Evolutionary conservation across 2,888 invertebrate species (phyloP), one percentile per base, ranked within the genome.

Genomic region (Elysia crispata): DNA sequence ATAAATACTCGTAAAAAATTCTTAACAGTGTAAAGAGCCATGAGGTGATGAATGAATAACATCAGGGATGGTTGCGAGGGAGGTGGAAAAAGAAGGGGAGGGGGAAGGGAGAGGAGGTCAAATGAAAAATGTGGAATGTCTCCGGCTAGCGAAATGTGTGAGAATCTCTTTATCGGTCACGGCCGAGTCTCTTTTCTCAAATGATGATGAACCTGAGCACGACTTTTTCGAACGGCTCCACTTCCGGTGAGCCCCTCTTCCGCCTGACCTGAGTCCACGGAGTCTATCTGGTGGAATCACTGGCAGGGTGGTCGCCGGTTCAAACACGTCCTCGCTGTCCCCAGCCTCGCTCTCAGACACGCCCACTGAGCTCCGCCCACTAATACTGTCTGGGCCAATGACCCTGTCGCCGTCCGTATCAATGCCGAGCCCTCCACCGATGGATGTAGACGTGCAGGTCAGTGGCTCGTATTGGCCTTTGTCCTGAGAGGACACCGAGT

Each of bases 61-160:
- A 41, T 41, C 3, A 41, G 41, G 41, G 3, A 41, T 41, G 41
- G 11, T 6, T 3, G 41, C 41, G 11, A 3, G 41, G 41, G 3
- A 41, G 11, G 41, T 41, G 41, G 3, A 41, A 41, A 41, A 3
- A 41, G 3, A 41, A 11, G 11, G 11, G 41, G 50, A 1, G 11
- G 50, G 60, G n/a, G 13, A 57, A 50, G 28, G 25, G 0, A 11
- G 11, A 41, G 41, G 50, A 1, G 11, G 50, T 83, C 74, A 85
- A 18, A 86, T 82, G 73, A 86, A 85, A 74, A 89, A 89, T 0
- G 89, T 89, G 77, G 89, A 89, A 84, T 89, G 89, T 31, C 89
- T 82, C 33, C 89, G 81, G 3, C 87, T 86, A 50, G 88, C 86
- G 67, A 86, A 83, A 72, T 86, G 86, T 31, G 84, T 85, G 0